These are phyloP conservation scores for Gasterosteus aculeatus DNA, from an alignment of 2,113 vertebrate species.

Conservation along the genomic window DNA sequence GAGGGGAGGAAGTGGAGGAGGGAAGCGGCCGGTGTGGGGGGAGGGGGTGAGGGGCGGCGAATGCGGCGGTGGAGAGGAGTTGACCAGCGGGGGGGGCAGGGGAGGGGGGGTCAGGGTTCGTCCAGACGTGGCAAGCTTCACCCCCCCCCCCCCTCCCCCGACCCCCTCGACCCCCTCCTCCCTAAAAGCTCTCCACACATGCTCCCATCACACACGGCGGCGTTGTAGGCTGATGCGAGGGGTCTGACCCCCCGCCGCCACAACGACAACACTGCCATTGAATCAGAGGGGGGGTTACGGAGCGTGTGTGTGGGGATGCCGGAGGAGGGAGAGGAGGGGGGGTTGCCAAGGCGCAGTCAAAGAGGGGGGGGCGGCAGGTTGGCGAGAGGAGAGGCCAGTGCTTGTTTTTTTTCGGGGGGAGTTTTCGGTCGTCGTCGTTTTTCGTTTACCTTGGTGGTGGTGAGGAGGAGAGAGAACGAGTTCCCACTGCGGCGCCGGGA, in stretches of 20 bases:
- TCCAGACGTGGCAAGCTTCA: constrained; percentile 67
- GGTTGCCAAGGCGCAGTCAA: constrained; percentile 72
- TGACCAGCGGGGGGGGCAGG: constrained; percentile 63
- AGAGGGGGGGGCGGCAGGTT: constrained; percentile 57
- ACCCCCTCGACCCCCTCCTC: constrained; percentile 30
- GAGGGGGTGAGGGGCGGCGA: constrained; percentile 66
- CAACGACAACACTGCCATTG: constrained; percentile 49
- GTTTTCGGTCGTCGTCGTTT: constrained; percentile 12
- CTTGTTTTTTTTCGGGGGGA: constrained; percentile 25
- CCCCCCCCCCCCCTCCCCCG: no score
- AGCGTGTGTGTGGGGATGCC: constrained; percentile 27
- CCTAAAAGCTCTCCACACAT: constrained; percentile 21
- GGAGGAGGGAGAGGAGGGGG: constrained; percentile 13
- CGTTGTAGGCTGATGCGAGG: constrained; percentile 38
- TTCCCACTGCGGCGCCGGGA: constrained; percentile 49
- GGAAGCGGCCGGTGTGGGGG: neutral
- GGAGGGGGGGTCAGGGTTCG: constrained; percentile 30
- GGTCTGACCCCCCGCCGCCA: constrained; percentile 1
- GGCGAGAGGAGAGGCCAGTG: constrained; percentile 64
- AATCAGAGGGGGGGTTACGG: constrained; percentile 57
- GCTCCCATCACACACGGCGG: constrained; percentile 32
- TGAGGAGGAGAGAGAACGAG: constrained; percentile 64
- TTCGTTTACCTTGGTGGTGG: constrained; percentile 73
- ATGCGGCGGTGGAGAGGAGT: constrained; percentile 73
- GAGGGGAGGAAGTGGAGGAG: neutral